Evolutionary conservation across 1,140 invertebrate species (phyloP).

Genomic region (Zaprionus kolodkinae): DNA sequence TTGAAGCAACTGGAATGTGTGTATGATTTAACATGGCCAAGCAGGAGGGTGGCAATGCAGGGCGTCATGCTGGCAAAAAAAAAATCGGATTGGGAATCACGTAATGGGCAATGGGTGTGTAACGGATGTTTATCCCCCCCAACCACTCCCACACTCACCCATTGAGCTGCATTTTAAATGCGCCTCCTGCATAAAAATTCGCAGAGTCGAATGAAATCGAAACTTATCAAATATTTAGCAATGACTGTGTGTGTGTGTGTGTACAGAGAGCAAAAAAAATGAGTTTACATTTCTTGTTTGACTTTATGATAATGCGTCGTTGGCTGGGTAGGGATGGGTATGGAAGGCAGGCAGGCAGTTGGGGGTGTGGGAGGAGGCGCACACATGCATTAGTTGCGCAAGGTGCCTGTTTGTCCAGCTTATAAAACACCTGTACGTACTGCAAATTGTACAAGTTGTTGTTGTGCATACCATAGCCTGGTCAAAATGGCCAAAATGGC

Average conservation of each 20-base stretch:
- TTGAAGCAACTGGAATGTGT: slow-evolving; percentile 56
- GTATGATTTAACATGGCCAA: slow-evolving; percentile 63
- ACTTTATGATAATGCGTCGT: slow-evolving; percentile 80
- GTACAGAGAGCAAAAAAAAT: slow-evolving; percentile 51
- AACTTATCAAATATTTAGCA: slow-evolving; percentile 83
- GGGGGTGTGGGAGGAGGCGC: not conserved
- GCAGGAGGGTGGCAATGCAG: no score
- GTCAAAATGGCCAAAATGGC: not conserved
- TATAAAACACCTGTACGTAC: slow-evolving; percentile 37
- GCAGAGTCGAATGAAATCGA: slow-evolving; percentile 72
- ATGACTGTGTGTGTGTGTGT: slow-evolving; percentile 10
- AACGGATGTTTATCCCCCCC: slow-evolving; percentile 66
- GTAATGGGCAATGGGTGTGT: slow-evolving; percentile 60
- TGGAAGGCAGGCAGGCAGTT: not conserved
- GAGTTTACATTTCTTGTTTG: slow-evolving; percentile 75
- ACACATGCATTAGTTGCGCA: slow-evolving; percentile 30
- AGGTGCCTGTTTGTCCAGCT: slow-evolving; percentile 35
- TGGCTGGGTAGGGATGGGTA: not conserved
- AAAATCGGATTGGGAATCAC: slow-evolving; percentile 63
- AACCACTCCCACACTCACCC: slow-evolving; percentile 33
- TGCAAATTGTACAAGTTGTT: not conserved
- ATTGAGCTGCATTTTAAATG: slow-evolving; percentile 83
- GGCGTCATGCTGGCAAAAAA: no score
- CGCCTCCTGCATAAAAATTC: slow-evolving; percentile 71
- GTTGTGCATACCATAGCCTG: not conserved